Evolutionary conservation across 2,797 vertebrate genomes (phyloP).

Genomic region (Cirrhinus molitorella): DNA sequence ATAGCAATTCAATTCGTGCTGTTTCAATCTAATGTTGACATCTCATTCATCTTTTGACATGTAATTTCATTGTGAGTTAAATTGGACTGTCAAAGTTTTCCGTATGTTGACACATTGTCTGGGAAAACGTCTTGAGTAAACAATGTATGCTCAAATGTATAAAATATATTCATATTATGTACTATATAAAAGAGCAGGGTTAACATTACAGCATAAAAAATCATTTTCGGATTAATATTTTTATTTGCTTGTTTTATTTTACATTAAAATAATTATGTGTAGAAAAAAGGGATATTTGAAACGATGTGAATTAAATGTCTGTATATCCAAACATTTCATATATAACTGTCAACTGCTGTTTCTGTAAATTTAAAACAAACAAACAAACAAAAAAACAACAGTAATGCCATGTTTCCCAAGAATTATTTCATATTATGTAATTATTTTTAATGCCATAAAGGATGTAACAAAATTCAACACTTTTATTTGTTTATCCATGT

Average conservation of each 20-base stretch:
- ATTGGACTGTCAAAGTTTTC: conserved; percentile 22
- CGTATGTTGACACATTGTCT: conserved; percentile 6
- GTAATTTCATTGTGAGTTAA: conserved; percentile 13
- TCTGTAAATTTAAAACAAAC: not conserved
- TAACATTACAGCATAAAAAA: not conserved
- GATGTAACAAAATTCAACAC: not conserved
- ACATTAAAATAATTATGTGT: not conserved
- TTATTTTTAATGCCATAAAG: not conserved
- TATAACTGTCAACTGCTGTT: not conserved
- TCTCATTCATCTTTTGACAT: not conserved
- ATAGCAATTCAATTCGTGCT: conserved; percentile 8
- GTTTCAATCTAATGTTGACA: conserved; percentile 9
- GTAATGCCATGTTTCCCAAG: not conserved
- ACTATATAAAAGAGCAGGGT: conserved; percentile 25
- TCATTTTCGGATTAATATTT: not conserved
- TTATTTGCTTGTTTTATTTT: not conserved
- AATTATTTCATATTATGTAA: not conserved
- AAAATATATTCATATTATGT: not conserved
- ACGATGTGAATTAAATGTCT: not conserved
- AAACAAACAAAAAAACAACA: not conserved
- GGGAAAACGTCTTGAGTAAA: conserved; percentile 18
- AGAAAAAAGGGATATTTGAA: not conserved
- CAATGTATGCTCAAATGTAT: conserved; percentile 5
- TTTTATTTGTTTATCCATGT: conserved; percentile 16
- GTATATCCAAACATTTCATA: not conserved